Evolutionary conservation across 1,140 invertebrate species (phyloP).

Genomic region (Potamilus streckersoni): DNA sequence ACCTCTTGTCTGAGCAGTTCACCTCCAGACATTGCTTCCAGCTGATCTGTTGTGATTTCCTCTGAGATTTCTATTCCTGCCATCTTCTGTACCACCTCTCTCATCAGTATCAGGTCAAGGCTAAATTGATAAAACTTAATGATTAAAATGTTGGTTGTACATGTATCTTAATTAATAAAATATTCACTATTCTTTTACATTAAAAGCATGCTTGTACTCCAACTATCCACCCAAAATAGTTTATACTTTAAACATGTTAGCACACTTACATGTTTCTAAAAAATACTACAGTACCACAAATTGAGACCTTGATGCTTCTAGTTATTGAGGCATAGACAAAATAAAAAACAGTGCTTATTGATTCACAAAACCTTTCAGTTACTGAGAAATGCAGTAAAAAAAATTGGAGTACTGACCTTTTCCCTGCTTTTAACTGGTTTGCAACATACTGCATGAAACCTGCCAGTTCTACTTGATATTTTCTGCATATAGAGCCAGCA

Average conservation of each 20-base stretch:
- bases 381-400: neutral
- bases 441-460: conserved; percentile 96
- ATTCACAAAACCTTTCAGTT: neutral
- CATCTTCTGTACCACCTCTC: conserved; percentile 99
- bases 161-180: too few relatives aligned
- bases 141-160: too few relatives aligned
- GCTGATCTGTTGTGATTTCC: conserved; percentile 95
- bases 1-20: conserved; percentile 94
- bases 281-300: too few relatives aligned
- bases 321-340: too few relatives aligned
- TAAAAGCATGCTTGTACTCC: too few relatives aligned
- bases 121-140: conserved; percentile 70
- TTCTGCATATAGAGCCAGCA: conserved; percentile 95
- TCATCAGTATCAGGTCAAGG: conserved; percentile 93
- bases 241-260: too few relatives aligned
- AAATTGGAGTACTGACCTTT: conserved; percentile 77
- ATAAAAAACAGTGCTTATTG: too few relatives aligned
- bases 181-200: too few relatives aligned
- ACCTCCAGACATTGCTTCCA: conserved; percentile 96
- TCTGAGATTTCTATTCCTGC: conserved; percentile 97
- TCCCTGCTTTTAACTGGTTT: conserved; percentile 95
- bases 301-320: too few relatives aligned
- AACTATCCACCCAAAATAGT: too few relatives aligned
- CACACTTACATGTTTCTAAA: too few relatives aligned
- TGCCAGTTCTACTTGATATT: conserved; percentile 96